A percentile compares a stretch with the other conserved stretches of the same genome.
phyloP scores from a whole-genome alignment of 2,888 invertebrate genomes.

The Aspidapion aeneum region DNA sequence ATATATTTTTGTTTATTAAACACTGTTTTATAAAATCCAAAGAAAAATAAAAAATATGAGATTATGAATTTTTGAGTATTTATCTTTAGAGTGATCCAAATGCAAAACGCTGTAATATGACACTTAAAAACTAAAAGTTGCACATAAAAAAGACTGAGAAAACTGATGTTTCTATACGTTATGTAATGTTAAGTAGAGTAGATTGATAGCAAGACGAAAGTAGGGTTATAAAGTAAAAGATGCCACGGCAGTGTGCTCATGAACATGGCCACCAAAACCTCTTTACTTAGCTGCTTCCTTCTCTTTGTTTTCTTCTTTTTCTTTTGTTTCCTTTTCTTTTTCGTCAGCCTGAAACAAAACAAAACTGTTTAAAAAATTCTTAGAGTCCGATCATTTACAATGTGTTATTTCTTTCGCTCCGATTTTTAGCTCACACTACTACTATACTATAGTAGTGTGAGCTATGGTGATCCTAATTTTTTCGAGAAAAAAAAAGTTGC shows the following conservation, averaged over 20 bases:
- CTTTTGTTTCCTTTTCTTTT: conserved; percentile 64
- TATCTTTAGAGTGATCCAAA: background rate
- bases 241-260: conserved; percentile 40
- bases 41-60: conserved; percentile 35
- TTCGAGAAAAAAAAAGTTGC: too few species aligned
- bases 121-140: conserved; percentile 47
- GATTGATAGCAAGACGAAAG: conserved; percentile 16
- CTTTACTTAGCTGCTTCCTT: conserved; percentile 55
- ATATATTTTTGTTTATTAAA: conserved; percentile 33
- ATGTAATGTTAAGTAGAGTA: conserved; percentile 6
- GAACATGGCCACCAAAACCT: conserved; percentile 18
- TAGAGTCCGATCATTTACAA: too few species aligned
- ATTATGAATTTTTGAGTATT: conserved; percentile 1
- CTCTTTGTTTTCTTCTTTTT: conserved; percentile 64
- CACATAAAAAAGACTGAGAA: conserved; percentile 40
- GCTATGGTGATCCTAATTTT: too few species aligned
- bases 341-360: conserved; percentile 65
- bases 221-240: conserved; percentile 25
- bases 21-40: conserved; percentile 38
- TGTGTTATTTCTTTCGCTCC: too few species aligned
- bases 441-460: too few species aligned
- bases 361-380: too few species aligned
- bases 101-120: conserved; percentile 24
- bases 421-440: too few species aligned
- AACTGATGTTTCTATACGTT: background rate